These are phyloP conservation scores for Coracias cyanogaster DNA, from an alignment of 2,797 vertebrate genomes.

Conservation along the genomic window DNA sequence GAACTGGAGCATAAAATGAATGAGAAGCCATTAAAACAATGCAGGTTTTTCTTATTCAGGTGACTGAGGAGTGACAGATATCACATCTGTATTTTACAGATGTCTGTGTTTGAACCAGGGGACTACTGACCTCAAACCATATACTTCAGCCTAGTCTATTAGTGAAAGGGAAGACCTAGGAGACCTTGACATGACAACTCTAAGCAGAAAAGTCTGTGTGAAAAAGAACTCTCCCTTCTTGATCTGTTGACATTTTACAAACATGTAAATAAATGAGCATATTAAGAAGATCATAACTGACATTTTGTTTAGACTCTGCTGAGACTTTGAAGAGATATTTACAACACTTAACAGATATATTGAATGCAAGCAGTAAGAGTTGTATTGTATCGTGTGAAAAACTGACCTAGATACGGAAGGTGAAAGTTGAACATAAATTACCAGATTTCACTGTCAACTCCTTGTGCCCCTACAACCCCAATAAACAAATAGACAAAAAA, in stretches of 20 bases:
- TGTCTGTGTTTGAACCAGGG: neutral
- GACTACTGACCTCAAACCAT: neutral
- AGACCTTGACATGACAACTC: neutral
- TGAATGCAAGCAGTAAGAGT: neutral
- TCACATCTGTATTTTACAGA: neutral
- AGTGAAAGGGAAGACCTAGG: neutral
- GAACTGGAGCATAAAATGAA: neutral
- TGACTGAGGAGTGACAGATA: neutral
- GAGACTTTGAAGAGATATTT: neutral
- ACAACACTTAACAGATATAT: neutral
- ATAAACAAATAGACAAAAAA: neutral
- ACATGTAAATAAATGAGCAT: neutral
- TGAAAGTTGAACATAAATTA: neutral
- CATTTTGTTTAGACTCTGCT: neutral
- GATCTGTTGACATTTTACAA: neutral
- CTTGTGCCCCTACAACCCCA: fast-evolving
- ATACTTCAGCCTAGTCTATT: neutral
- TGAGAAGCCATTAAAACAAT: neutral
- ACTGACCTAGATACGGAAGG: neutral
- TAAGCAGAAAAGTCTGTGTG: neutral
- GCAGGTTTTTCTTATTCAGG: neutral
- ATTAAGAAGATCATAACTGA: neutral
- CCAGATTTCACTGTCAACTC: neutral
- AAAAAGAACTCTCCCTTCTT: neutral
- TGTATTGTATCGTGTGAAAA: neutral